phyloP scores from a whole-genome alignment of 2,797 vertebrate genomes.

The Pseudochirops corinnae region DNA sequence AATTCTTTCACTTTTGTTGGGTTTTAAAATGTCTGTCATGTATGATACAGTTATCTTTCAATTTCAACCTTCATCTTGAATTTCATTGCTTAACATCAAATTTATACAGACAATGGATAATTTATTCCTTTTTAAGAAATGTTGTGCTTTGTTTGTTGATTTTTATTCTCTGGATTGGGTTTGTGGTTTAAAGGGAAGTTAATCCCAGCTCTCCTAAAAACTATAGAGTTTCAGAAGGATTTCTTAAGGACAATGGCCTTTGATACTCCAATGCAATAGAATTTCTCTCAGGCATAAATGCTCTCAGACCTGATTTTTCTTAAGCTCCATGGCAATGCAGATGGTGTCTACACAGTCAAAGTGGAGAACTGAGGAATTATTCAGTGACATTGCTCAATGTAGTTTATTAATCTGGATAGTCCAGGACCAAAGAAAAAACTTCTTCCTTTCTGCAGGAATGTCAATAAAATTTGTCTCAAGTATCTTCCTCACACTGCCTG shows the following conservation, averaged over 20 bases:
- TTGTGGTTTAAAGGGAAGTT: slow-evolving; percentile 72
- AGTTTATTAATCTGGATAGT: slow-evolving; percentile 21
- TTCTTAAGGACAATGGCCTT: slow-evolving; percentile 70
- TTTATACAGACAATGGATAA: slow-evolving; percentile 64
- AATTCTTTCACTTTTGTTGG: slow-evolving; percentile 36
- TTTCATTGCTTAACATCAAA: slow-evolving; percentile 63
- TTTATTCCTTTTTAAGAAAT: slow-evolving; percentile 73
- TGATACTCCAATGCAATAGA: slow-evolving; percentile 64
- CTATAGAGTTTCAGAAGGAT: slow-evolving; percentile 70
- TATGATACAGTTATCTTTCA: slow-evolving; percentile 56
- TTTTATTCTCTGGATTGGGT: slow-evolving; percentile 70
- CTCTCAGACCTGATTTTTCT: slow-evolving; percentile 47
- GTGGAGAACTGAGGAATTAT: slow-evolving; percentile 41
- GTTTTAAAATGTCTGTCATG: slow-evolving; percentile 30
- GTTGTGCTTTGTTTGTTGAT: slow-evolving; percentile 68
- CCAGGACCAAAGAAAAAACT: slow-evolving; percentile 27
- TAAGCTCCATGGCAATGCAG: slow-evolving; percentile 3
- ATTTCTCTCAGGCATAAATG: slow-evolving; percentile 53
- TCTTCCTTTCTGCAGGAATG: slow-evolving; percentile 48
- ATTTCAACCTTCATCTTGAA: slow-evolving; percentile 47
- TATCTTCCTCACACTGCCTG: slow-evolving; percentile 23
- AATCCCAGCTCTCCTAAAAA: slow-evolving; percentile 71
- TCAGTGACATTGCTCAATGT: slow-evolving; percentile 45
- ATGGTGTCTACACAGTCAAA: slow-evolving; percentile 53
- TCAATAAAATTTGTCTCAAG: slow-evolving; percentile 50